Evolutionary conservation across 2,113 vertebrate species (phyloP), one percentile per base, ranked within the genome.

Genomic region (Peromyscus polionotus): DNA sequence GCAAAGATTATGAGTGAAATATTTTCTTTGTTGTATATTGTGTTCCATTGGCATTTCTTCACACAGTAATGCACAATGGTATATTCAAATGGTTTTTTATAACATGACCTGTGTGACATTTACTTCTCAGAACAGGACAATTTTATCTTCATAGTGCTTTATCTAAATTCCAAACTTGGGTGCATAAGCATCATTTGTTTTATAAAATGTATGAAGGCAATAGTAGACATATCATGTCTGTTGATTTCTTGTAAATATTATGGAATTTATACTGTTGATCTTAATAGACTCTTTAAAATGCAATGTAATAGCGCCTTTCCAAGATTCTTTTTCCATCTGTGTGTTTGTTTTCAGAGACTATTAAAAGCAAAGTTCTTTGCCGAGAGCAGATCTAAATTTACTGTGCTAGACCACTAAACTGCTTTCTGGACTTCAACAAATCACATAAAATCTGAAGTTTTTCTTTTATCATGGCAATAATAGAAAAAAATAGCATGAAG

Each of bases 91-190:
- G 9, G 31, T 31, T 88, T 85, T 87, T 54, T 3, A 84, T 28
- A 42, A 59, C 54, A 36, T 54, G 81, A 33, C 5, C 13, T 65
- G 2, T 5, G 31, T 79, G 61, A 86, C 63, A 16, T 80, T 92
- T 77, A 67, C 6, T 54, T 94, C 11, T 77, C 77, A 90, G 39
- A 94, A 81, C 3, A 79, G 24, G 48, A 10, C 45, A 91, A 28
- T n/a, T 95, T 83, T 91, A 95, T 63, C 88, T 93, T 75, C 36
- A 36, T 83, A 33, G 3, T 51, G 10, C n/a, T 86, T 97, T 88
- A 86, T 80, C 54, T 87, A 94, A 91, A 93, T 59, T 83, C 68
- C n/a, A 7, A 57, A 36, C 5, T 80, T 80, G 67, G 20, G 1
- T 92, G 33, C 5, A 93, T 72, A 94, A 61, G 26, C 3, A 68